Conservation (phyloP, 1,140 invertebrate species). For the Caenorhabditis briggsae region DNA sequence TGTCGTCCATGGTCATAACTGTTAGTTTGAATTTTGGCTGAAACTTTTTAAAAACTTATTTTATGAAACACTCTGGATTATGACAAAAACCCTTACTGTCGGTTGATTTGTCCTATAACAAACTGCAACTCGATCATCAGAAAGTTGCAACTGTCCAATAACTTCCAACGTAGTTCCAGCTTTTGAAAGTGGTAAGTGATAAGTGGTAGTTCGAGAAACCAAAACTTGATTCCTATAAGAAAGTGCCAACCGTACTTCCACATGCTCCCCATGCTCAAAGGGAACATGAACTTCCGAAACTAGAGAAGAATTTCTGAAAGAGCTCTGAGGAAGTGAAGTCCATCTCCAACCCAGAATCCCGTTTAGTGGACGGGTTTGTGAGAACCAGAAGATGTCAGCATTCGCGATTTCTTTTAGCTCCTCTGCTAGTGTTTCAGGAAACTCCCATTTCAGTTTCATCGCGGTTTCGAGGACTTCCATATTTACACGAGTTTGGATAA, state of each 20-base stretch:
- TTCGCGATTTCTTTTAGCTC: conserved; percentile 55
- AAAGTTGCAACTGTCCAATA: conserved; percentile 45
- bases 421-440: conserved; percentile 40
- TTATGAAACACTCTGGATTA: too few species aligned
- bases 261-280: conserved; percentile 11
- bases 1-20: conserved; percentile 48
- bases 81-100: not conserved
- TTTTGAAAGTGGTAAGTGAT: conserved; percentile 14
- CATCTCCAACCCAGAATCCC: conserved; percentile 53
- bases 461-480: conserved; percentile 29
- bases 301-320: conserved; percentile 50
- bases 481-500: conserved; percentile 15
- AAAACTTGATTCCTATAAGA: conserved; percentile 54
- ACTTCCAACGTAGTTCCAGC: conserved; percentile 21
- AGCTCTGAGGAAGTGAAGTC: conserved; percentile 50
- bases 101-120: conserved; percentile 58
- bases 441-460: conserved; percentile 48
- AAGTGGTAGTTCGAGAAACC: conserved; percentile 29
- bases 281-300: conserved; percentile 41
- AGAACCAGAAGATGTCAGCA: conserved; percentile 57
- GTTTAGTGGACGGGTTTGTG: conserved; percentile 35
- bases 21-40: conserved; percentile 50
- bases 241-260: conserved; percentile 54
- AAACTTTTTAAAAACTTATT: too few species aligned
- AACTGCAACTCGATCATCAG: conserved; percentile 40